phyloP scores from a whole-genome alignment of 2,113 vertebrate species.

The Haemorhous mexicanus region DNA sequence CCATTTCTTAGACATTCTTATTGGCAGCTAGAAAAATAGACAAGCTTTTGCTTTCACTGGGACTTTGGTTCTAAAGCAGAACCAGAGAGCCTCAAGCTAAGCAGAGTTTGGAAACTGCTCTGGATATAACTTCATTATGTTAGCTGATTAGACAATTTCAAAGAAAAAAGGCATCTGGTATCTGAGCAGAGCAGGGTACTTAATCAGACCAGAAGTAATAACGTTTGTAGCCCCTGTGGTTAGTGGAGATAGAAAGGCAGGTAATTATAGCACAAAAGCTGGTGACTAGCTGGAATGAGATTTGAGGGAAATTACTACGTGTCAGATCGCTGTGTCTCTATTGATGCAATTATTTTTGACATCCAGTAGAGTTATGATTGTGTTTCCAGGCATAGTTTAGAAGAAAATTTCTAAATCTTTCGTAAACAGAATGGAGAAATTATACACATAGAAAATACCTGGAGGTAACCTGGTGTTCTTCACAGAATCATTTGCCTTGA shows the following conservation, averaged over 20 bases:
- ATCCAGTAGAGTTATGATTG: not conserved
- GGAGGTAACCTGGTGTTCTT: not conserved
- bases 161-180: not conserved
- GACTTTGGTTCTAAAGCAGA: not conserved
- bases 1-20: not conserved
- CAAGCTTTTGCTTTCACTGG: not conserved
- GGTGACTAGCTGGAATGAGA: not conserved
- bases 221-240: not conserved
- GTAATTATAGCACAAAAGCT: constrained; percentile 9
- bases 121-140: not conserved
- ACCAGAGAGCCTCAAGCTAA: not conserved
- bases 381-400: not conserved
- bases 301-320: not conserved
- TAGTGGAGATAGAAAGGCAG: not conserved
- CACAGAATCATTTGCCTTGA: not conserved
- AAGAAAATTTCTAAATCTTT: not conserved
- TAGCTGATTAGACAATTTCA: not conserved
- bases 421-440: not conserved
- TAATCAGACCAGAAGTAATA: constrained; percentile 20
- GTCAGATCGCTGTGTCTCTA: not conserved
- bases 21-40: not conserved
- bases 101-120: not conserved
- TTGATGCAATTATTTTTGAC: not conserved
- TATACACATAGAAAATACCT: not conserved
- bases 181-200: not conserved